Evolutionary conservation across 2,113 vertebrate species (phyloP).

Genomic region (Sporophila hypoxantha): DNA sequence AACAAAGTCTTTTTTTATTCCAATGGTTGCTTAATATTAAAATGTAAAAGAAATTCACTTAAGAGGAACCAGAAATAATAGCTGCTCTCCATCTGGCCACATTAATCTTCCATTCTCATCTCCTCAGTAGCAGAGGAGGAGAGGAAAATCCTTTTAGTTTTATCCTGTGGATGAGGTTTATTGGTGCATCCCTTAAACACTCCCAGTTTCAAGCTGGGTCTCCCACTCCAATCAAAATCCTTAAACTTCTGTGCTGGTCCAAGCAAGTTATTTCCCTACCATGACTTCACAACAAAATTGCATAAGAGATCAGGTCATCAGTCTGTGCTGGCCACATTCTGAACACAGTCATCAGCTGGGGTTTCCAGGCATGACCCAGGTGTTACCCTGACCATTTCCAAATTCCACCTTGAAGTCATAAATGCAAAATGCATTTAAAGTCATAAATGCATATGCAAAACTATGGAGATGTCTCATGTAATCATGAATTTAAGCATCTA

Average conservation of each 20-base stretch:
- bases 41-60: not conserved
- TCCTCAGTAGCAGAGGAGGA: not conserved
- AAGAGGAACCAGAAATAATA: not conserved
- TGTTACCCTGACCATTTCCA: not conserved
- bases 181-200: not conserved
- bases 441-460: not conserved
- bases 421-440: no score
- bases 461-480: not conserved
- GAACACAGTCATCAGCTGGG: rapidly evolving
- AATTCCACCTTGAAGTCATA: not conserved
- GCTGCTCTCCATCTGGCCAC: not conserved
- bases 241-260: not conserved
- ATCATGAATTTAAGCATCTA: not conserved
- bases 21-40: not conserved
- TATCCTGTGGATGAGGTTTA: not conserved
- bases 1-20: not conserved
- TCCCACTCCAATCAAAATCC: not conserved
- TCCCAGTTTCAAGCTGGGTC: not conserved
- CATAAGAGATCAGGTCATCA: rapidly evolving
- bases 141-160: not conserved
- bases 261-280: not conserved
- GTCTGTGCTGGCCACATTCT: not conserved
- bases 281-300: rapidly evolving
- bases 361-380: not conserved
- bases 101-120: not conserved